Evolutionary conservation across 2,797 vertebrate genomes (phyloP).

Genomic region (Enteromius unitaeniatus): DNA sequence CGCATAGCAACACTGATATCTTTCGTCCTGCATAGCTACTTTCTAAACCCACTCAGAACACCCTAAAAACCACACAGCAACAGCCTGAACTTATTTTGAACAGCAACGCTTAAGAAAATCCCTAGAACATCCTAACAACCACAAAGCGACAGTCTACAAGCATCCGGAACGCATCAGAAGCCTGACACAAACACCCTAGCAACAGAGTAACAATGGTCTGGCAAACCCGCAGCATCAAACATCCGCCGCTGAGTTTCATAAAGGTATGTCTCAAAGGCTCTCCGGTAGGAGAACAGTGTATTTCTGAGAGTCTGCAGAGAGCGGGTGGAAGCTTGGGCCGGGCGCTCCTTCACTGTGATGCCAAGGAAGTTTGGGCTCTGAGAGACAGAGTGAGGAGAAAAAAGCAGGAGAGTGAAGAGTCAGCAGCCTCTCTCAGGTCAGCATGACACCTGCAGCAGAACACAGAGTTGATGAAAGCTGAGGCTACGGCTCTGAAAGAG

Average conservation of each 20-base stretch:
- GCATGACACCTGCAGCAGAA: constrained; percentile 23
- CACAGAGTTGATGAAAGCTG: constrained; percentile 16
- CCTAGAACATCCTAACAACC: not conserved
- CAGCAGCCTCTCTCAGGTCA: constrained; percentile 22
- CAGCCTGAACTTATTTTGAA: not conserved
- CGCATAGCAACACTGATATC: no score
- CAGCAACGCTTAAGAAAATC: not conserved
- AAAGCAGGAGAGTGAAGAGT: not conserved
- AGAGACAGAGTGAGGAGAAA: not conserved
- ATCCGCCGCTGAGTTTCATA: not conserved
- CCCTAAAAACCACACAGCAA: no score
- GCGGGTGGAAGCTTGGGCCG: not conserved
- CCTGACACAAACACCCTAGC: not conserved
- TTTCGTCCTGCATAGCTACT: no score
- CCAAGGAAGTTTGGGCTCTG: not conserved
- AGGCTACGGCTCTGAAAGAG: constrained; percentile 18
- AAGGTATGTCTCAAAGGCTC: not conserved
- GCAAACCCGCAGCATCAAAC: not conserved
- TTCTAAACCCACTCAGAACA: no score
- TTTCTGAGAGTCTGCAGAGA: not conserved
- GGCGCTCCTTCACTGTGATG: not conserved
- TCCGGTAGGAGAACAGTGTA: not conserved
- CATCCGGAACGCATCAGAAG: not conserved
- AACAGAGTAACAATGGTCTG: not conserved
- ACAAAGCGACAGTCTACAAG: not conserved